These are phyloP conservation scores for Drosophila mettleri DNA, from an alignment of 2,888 invertebrate genomes.

Conservation along the genomic window DNA sequence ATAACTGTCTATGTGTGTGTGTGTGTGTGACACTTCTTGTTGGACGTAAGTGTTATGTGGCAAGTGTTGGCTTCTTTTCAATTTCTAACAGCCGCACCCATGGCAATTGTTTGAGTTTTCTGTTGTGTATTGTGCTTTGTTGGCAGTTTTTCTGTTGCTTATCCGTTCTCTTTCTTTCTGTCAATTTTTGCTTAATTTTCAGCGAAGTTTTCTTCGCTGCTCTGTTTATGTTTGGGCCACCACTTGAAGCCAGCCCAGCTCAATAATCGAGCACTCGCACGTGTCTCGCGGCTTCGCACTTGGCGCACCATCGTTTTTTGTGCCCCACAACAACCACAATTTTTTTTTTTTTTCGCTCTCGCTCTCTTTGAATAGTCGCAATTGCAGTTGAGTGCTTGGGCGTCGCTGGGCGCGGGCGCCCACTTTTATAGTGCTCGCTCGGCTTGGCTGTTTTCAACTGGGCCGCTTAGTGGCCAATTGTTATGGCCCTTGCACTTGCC, in stretches of 20 bases:
- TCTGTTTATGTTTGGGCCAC: conserved; percentile 58
- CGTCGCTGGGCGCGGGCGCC: conserved; percentile 58
- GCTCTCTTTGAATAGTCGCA: conserved; percentile 55
- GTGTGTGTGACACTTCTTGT: conserved; percentile 69
- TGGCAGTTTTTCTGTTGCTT: conserved; percentile 29
- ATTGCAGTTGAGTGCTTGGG: conserved; percentile 61
- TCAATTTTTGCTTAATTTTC: conserved; percentile 54
- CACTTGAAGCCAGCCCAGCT: conserved; percentile 10
- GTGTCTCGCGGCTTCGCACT: conserved; percentile 60
- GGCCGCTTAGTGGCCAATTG: conserved; percentile 55
- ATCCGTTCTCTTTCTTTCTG: conserved; percentile 4
- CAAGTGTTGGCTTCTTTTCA: conserved; percentile 52
- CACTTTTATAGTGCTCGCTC: conserved; percentile 49
- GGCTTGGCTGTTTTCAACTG: conserved; percentile 36
- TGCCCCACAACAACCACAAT: conserved; percentile 29
- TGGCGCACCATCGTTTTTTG: conserved; percentile 35
- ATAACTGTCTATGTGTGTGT: conserved; percentile 40
- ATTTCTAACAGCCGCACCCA: conserved; percentile 23
- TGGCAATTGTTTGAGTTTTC: conserved; percentile 37
- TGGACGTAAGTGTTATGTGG: conserved; percentile 63
- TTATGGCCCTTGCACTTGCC: conserved; percentile 39
- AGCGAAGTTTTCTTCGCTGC: conserved; percentile 46
- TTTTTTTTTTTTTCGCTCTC: conserved; percentile 24
- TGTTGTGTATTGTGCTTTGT: conserved; percentile 63
- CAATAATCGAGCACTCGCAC: conserved; percentile 50